Evolutionary conservation across 2,113 vertebrate species (phyloP).

Genomic region (Hyaena hyaena): DNA sequence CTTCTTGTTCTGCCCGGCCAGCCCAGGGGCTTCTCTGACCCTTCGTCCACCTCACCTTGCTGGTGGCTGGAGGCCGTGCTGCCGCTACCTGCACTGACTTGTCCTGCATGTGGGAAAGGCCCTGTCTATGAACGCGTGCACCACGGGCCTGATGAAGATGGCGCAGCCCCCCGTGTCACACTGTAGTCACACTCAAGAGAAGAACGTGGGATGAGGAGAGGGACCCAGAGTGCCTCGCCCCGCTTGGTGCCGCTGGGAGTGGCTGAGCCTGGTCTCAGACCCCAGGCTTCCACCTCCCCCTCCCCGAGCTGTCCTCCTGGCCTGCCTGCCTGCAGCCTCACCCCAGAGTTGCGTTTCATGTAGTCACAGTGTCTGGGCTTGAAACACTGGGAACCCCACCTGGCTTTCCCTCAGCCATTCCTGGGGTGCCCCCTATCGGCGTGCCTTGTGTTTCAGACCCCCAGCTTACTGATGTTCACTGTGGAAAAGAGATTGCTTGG

Average conservation of each 20-base stretch:
- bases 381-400: neutral
- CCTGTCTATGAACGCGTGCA: neutral
- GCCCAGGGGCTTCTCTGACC: neutral
- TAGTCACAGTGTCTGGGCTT: neutral
- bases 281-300: neutral
- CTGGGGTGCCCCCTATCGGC: neutral
- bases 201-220: neutral
- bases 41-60: neutral
- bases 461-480: neutral
- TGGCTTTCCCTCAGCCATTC: neutral
- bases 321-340: neutral
- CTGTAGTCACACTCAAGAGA: no score
- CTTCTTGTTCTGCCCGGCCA: neutral
- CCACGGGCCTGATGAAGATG: neutral
- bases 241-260: neutral
- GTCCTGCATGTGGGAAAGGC: neutral
- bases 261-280: neutral
- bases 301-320: neutral
- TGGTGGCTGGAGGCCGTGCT: neutral
- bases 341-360: neutral
- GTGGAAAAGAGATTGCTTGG: neutral
- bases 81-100: neutral
- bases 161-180: neutral
- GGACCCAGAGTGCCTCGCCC: neutral
- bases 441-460: neutral